Base-by-base conservation (phyloP, 2,888 invertebrate genomes). In the Folsomia candida region DNA sequence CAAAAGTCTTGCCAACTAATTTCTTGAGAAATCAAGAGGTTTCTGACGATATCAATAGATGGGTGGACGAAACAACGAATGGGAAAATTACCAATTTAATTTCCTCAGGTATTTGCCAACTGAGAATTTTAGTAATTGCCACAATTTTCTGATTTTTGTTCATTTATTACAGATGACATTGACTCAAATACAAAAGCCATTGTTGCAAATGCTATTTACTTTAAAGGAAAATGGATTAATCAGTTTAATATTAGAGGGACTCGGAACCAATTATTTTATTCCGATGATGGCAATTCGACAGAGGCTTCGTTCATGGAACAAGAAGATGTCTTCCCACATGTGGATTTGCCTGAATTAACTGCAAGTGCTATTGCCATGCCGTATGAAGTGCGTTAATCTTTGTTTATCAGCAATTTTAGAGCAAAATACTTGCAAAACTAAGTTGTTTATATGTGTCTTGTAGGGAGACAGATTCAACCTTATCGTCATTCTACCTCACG, bases 121-220 rank as follows among this genome's bases (percentile, higher is more conserved):
- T 11, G 14, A 47, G 47, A 14, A n/a, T n/a, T n/a, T n/a, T n/a
- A n/a, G n/a, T n/a, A n/a, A n/a, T n/a, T n/a, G n/a, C n/a, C n/a
- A n/a, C n/a, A n/a, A n/a, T n/a, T n/a, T n/a, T n/a, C n/a, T n/a
- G n/a, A n/a, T n/a, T n/a, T n/a, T n/a, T n/a, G n/a, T n/a, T n/a
- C n/a, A 47, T 47, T 11, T 11, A n/a, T 11, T 57, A 6, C 57
- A 59, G 59, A 59, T 57, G 1, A 25, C 20, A 27, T 69, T n/a
- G 37, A 28, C 20, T 26, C 37, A 57, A 63, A 59, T 24, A 69
- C 64, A 6, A 27, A 22, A 47, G 63, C 64, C 11, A 37, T 69
- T 3, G 25, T 69, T 3, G 59, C 61, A 18, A 69, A 69, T 25
- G 63, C 69, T 4, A 63, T 69, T 26, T 69, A 69, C 47, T 69